Evolutionary conservation across 2,888 invertebrate species (phyloP).

Genomic region (Alentia gelatinosa): DNA sequence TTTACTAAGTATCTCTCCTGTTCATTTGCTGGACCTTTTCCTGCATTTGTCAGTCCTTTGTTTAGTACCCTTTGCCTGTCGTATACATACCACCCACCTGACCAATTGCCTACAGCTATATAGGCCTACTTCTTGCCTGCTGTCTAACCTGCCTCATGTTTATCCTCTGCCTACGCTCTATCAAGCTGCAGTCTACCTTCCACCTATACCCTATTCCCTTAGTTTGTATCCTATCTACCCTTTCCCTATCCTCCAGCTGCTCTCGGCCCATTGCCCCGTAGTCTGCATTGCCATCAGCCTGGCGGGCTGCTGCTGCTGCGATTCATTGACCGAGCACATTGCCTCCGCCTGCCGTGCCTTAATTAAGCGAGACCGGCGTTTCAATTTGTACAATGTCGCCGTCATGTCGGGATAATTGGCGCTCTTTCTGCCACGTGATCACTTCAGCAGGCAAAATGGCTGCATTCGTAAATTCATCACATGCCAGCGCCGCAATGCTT

Average conservation of each 20-base stretch:
- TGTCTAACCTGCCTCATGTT: no score
- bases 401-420: not conserved
- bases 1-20: no score
- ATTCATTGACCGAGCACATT: not conserved
- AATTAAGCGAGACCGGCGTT: slow-evolving; percentile 1
- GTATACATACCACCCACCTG: no score
- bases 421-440: not conserved
- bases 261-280: not conserved
- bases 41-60: not conserved
- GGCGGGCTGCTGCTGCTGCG: not conserved
- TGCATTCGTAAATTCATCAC: not conserved
- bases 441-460: not conserved
- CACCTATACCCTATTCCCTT: not conserved
- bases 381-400: not conserved
- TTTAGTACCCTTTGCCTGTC: no score
- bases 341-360: not conserved
- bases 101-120: no score
- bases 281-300: not conserved
- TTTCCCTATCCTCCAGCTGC: not conserved
- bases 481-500: no score
- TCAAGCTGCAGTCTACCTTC: not conserved
- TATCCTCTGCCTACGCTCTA: not conserved
- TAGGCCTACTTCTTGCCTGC: no score
- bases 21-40: no score
- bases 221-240: not conserved